phyloP scores from a whole-genome alignment of 2,113 vertebrate genomes.

The Platanista minor region DNA sequence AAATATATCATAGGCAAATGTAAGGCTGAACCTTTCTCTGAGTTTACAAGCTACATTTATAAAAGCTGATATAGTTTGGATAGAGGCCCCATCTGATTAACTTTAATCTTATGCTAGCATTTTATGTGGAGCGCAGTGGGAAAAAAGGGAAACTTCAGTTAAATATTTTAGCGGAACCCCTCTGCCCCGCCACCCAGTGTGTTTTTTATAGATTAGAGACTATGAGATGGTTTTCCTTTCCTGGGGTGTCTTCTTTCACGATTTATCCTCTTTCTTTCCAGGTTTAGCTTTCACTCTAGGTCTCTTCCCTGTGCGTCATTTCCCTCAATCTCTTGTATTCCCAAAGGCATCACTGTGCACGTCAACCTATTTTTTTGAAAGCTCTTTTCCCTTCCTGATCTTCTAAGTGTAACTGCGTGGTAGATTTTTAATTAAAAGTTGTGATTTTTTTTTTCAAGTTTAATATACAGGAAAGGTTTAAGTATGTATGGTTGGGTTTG shows the following conservation, averaged over 20 bases:
- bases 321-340: not conserved
- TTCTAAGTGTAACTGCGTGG: not conserved
- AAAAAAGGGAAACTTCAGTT: not conserved
- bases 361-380: not conserved
- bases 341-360: not conserved
- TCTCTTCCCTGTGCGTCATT: not conserved
- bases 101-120: not conserved
- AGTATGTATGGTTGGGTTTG: not conserved
- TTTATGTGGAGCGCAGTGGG: not conserved
- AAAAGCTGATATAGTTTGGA: slow-evolving; percentile 31
- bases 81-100: not conserved
- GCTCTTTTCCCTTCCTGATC: not conserved
- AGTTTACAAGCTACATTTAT: not conserved
- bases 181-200: not conserved
- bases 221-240: not conserved
- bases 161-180: not conserved
- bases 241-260: not conserved
- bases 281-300: not conserved
- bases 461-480: not conserved
- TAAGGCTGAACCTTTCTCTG: not conserved
- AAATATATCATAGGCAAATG: not conserved
- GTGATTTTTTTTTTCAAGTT: not conserved
- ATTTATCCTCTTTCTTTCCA: not conserved
- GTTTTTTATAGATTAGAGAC: not conserved
- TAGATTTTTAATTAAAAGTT: slow-evolving; percentile 16